These are phyloP conservation scores for Sylvicola fuscatus DNA, from an alignment of 2,888 invertebrate genomes.

Conservation along the genomic window DNA sequence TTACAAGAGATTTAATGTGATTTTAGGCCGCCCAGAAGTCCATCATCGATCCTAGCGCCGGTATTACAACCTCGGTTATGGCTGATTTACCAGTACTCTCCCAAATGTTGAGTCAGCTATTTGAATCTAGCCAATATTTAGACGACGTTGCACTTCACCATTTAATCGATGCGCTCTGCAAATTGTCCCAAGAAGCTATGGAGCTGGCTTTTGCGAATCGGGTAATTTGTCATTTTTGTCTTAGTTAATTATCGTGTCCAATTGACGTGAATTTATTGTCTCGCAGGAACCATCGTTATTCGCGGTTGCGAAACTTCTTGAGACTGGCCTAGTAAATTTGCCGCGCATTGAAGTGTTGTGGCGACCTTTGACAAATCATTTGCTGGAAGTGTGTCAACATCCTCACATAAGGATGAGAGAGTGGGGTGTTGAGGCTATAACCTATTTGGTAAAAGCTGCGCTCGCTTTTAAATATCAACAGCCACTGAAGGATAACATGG, in stretches of 20 bases:
- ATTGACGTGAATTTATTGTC: slow-evolving; percentile 3
- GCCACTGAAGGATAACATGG: slow-evolving; percentile 68
- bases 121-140: slow-evolving; percentile 84
- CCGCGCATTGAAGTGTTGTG: slow-evolving; percentile 84
- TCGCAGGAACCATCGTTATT: slow-evolving; percentile 83
- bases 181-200: slow-evolving; percentile 92
- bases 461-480: slow-evolving; percentile 69
- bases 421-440: slow-evolving; percentile 95
- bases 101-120: slow-evolving; percentile 77
- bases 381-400: slow-evolving; percentile 91
- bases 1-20: slow-evolving; percentile 1
- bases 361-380: slow-evolving; percentile 86
- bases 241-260: no score
- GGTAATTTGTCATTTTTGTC: slow-evolving; percentile 27
- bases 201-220: slow-evolving; percentile 88
- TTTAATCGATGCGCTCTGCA: slow-evolving; percentile 88
- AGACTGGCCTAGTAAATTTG: slow-evolving; percentile 89
- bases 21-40: slow-evolving; percentile 45
- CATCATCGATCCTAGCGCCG: slow-evolving; percentile 59
- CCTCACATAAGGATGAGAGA: slow-evolving; percentile 88
- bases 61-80: slow-evolving; percentile 91
- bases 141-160: slow-evolving; percentile 91
- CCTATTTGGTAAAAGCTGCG: slow-evolving; percentile 81
- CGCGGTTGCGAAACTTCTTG: slow-evolving; percentile 94
- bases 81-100: slow-evolving; percentile 83